These are phyloP conservation scores for Tauraco hartlaubi DNA, from an alignment of 2,797 vertebrate genomes.

Conservation along the genomic window DNA sequence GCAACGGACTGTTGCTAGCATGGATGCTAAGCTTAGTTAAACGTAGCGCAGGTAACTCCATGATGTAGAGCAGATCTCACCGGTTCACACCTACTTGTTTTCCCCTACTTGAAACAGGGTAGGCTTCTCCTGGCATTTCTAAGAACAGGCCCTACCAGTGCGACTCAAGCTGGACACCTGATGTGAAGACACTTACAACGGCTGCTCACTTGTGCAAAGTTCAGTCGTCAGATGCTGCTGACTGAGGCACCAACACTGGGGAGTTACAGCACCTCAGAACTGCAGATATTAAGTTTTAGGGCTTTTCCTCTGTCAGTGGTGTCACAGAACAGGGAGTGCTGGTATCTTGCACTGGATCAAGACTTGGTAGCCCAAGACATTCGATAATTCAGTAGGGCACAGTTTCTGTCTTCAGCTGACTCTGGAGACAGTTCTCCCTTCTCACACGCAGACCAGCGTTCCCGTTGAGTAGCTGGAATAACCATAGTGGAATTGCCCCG, in stretches of 20 bases:
- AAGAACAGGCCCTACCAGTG: neutral
- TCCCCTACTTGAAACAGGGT: neutral
- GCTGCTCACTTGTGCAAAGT: neutral
- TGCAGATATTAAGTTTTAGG: neutral
- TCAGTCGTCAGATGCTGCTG: neutral
- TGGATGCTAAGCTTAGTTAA: accelerated
- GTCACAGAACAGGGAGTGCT: neutral
- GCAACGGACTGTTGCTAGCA: neutral
- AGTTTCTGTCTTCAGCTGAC: neutral
- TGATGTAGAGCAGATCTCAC: accelerated
- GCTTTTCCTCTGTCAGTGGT: neutral
- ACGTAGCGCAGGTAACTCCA: neutral
- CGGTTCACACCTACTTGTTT: neutral
- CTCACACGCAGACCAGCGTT: neutral
- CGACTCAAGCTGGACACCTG: neutral
- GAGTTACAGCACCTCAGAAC: neutral
- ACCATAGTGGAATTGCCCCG: neutral
- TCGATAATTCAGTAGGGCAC: neutral
- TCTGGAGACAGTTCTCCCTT: neutral
- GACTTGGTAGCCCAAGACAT: neutral
- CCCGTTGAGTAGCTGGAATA: neutral
- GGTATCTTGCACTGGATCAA: neutral
- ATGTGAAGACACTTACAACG: neutral
- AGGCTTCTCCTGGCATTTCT: neutral
- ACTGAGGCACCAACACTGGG: neutral